A percentile compares a stretch with the other conserved stretches of the same genome.
Conservation (phyloP, 2,797 vertebrate species). For the Vespertilio murinus region DNA sequence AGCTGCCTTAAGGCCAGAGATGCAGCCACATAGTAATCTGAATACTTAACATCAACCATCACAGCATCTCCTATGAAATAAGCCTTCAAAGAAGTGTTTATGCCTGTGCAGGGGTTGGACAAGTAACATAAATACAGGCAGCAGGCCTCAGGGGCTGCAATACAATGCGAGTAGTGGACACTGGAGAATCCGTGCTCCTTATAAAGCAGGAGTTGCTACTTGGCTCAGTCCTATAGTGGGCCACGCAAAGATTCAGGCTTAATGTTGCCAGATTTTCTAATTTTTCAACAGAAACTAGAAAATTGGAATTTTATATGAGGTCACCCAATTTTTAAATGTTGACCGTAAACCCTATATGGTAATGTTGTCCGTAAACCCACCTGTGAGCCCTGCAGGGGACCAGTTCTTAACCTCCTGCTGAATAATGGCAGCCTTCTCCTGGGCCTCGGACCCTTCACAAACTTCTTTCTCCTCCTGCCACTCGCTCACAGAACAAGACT, state of each 20-base stretch:
- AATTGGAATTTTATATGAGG: not conserved
- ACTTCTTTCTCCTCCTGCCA: not conserved
- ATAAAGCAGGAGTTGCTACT: not conserved
- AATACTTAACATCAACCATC: not conserved
- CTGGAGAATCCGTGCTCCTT: not conserved
- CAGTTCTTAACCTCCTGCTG: not conserved
- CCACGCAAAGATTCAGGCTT: not conserved
- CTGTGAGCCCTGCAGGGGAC: not conserved
- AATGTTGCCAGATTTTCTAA: not conserved
- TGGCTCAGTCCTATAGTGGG: not conserved
- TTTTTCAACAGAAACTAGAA: conserved; percentile 42
- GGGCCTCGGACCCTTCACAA: not conserved
- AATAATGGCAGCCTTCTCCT: not conserved
- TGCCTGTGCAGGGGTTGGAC: not conserved
- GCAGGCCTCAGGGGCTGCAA: not conserved
- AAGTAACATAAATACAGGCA: not conserved
- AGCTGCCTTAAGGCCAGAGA: not conserved
- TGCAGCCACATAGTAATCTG: not conserved
- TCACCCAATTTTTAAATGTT: conserved; percentile 33
- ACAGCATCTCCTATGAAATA: not conserved
- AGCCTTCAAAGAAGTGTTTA: not conserved
- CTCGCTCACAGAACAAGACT: not conserved
- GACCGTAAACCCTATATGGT: not conserved
- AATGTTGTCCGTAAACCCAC: too few relatives aligned
- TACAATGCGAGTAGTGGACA: not conserved